Evolutionary conservation across 2,888 invertebrate species (phyloP).

Genomic region (Pherbina coryleti): DNA sequence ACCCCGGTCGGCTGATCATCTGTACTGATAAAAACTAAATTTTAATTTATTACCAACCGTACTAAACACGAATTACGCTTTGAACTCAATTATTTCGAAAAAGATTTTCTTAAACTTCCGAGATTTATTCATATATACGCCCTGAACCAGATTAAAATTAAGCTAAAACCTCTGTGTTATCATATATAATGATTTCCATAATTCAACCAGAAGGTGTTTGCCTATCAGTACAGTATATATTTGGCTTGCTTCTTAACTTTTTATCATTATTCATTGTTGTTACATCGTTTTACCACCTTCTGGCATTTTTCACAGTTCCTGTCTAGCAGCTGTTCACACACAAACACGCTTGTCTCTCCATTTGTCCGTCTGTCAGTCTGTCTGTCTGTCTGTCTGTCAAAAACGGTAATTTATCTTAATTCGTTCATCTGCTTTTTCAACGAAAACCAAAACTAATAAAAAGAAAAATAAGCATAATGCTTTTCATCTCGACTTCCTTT

Average conservation of each 20-base stretch:
- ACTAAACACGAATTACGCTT: too few relatives aligned
- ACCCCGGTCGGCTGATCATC: too few relatives aligned
- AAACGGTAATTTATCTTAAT: conserved; percentile 21
- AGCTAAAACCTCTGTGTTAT: neutral
- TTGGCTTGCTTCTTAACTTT: neutral
- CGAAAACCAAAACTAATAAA: neutral
- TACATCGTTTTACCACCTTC: neutral
- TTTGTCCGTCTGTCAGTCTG: too few relatives aligned
- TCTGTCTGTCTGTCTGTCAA: conserved; percentile 7
- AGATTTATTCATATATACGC: neutral
- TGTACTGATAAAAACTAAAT: too few relatives aligned
- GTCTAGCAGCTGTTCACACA: conserved; percentile 8
- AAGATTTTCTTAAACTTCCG: neutral
- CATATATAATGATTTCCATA: neutral
- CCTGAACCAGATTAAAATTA: neutral
- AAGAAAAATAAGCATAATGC: neutral
- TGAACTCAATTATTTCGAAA: neutral
- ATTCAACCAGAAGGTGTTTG: neutral
- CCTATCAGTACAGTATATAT: neutral
- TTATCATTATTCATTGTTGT: neutral
- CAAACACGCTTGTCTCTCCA: neutral
- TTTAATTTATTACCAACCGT: too few relatives aligned
- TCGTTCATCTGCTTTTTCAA: conserved; percentile 20
- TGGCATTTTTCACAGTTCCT: conserved; percentile 12
- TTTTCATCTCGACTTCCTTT: neutral